These are phyloP conservation scores for Daboia siamensis DNA, from an alignment of 2,113 vertebrate species.

Conservation along the genomic window DNA sequence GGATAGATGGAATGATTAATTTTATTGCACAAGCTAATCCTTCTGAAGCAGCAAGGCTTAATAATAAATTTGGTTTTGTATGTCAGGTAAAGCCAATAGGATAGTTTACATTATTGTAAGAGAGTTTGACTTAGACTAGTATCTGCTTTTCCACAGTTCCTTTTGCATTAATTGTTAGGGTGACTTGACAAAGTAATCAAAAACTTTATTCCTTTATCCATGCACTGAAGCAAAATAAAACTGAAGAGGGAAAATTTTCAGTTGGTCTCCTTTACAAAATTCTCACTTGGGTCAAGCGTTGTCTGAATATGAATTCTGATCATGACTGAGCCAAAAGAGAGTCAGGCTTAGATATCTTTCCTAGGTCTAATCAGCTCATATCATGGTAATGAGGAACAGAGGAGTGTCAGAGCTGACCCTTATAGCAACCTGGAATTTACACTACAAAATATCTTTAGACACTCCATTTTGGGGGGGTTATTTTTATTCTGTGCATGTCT, in stretches of 20 bases:
- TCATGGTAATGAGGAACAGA: neutral
- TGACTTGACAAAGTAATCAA: neutral
- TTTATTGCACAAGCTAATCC: neutral
- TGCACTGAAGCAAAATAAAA: neutral
- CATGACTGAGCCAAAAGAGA: neutral
- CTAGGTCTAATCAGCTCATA: neutral
- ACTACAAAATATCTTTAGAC: neutral
- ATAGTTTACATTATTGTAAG: neutral
- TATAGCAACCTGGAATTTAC: neutral
- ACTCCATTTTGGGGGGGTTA: neutral
- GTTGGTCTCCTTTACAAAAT: neutral
- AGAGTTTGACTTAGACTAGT: neutral
- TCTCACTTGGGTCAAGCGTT: neutral
- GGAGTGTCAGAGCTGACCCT: neutral
- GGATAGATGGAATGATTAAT: neutral
- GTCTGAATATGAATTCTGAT: neutral
- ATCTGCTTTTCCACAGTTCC: neutral
- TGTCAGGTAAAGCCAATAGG: neutral
- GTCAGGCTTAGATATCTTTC: neutral
- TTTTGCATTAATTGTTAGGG: neutral
- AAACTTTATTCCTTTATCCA: neutral
- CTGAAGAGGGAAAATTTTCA: neutral
- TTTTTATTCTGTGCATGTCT: neutral
- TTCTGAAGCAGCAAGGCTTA: neutral
- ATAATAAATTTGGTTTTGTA: neutral